Conservation (phyloP, 2,888 invertebrate species). For the Anthophora plumipes region DNA sequence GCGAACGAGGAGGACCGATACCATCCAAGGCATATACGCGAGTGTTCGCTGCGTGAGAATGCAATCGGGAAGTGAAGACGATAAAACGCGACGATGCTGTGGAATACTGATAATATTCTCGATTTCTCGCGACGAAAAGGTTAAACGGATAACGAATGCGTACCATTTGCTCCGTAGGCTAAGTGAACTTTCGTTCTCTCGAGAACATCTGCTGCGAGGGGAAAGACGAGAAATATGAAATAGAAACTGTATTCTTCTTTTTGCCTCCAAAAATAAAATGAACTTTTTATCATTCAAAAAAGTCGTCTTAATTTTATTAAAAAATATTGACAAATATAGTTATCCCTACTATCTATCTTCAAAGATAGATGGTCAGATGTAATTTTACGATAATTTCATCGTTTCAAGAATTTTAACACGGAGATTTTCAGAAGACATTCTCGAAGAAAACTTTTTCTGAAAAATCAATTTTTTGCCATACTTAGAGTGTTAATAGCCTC, state of each 20-base stretch:
- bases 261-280: no score
- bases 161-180: conserved; percentile 22
- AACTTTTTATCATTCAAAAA: no score
- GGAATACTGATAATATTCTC: conserved; percentile 37
- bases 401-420: no score
- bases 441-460: no score
- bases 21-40: conserved; percentile 42
- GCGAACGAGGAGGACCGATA: conserved; percentile 8
- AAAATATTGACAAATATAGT: no score
- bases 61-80: conserved; percentile 52
- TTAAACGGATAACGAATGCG: conserved; percentile 34
- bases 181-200: conserved; percentile 34
- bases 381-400: no score
- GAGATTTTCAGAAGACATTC: no score
- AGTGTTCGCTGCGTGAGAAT: conserved; percentile 61
- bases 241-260: no score
- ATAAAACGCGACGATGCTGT: conserved; percentile 54
- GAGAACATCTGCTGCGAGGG: not conserved
- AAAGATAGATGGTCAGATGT: no score
- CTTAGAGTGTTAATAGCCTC: not conserved
- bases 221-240: not conserved
- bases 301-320: no score
- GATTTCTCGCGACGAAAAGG: conserved; percentile 45
- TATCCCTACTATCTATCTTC: no score
- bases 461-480: no score